Conservation (phyloP, 2,113 vertebrate species). For the Chloebia gouldiae region DNA sequence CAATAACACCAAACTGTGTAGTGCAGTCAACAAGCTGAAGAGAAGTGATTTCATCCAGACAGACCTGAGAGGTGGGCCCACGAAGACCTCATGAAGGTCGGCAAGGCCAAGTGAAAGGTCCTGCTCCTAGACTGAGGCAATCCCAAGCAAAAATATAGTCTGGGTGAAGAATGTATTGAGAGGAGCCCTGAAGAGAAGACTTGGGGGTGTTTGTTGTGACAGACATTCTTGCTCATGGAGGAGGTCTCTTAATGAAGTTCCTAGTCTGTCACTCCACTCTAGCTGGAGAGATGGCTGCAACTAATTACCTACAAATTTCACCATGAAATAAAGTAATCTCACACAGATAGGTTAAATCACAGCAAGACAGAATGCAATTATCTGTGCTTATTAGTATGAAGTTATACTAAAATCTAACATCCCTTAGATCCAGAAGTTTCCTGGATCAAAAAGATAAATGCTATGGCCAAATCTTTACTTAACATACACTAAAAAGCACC, state of each 20-base stretch:
- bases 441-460: background rate
- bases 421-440: background rate
- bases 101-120: background rate
- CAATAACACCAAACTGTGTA: background rate
- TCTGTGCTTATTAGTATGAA: background rate
- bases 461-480: background rate
- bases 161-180: background rate
- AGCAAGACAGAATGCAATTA: background rate
- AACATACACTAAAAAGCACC: background rate
- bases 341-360: background rate
- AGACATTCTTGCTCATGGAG: background rate
- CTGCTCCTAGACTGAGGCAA: background rate
- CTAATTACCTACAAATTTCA: background rate
- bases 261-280: background rate
- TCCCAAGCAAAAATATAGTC: background rate
- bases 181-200: background rate
- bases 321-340: background rate
- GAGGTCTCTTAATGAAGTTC: background rate
- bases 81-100: background rate
- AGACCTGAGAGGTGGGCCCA: accelerated
- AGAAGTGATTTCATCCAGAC: background rate
- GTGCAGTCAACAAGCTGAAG: background rate
- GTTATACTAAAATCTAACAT: background rate
- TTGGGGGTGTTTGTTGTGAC: background rate
- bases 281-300: background rate